Evolutionary conservation across 2,888 invertebrate genomes (phyloP).

Genomic region (Apodemia mormo): DNA sequence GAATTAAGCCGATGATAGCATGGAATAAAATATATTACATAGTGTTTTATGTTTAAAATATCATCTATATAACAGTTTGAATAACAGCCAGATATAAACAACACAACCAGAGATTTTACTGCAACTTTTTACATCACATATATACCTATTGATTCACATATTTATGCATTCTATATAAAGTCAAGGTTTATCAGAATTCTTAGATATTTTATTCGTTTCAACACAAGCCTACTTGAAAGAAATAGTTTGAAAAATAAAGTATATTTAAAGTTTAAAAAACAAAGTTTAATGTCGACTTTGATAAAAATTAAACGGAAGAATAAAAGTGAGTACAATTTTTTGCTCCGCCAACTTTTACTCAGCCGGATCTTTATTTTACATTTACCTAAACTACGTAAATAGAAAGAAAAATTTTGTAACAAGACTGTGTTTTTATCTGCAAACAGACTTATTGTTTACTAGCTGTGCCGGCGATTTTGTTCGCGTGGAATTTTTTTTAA

Average conservation of each 20-base stretch:
- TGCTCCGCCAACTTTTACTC: slow-evolving; percentile 6
- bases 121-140: too few relatives aligned
- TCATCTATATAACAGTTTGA: too few relatives aligned
- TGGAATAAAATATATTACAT: too few relatives aligned
- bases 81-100: too few relatives aligned
- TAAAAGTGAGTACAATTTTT: slow-evolving; percentile 14
- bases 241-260: not conserved
- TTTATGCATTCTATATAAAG: too few relatives aligned
- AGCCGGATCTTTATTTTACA: slow-evolving; percentile 12
- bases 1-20: too few relatives aligned
- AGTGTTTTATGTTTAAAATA: too few relatives aligned
- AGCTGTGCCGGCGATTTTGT: too few relatives aligned
- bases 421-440: not conserved
- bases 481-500: too few relatives aligned
- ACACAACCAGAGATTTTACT: too few relatives aligned
- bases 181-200: not conserved
- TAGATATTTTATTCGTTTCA: not conserved
- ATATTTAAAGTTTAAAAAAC: slow-evolving; percentile 3
- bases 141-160: too few relatives aligned
- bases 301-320: slow-evolving; percentile 7
- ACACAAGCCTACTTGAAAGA: not conserved
- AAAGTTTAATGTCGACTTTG: slow-evolving; percentile 13
- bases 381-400: slow-evolving; percentile 1
- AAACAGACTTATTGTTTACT: not conserved
- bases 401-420: not conserved